Evolutionary conservation across 2,888 invertebrate genomes (phyloP), one percentile per base, ranked within the genome.

Genomic region (Polydrusus cervinus): DNA sequence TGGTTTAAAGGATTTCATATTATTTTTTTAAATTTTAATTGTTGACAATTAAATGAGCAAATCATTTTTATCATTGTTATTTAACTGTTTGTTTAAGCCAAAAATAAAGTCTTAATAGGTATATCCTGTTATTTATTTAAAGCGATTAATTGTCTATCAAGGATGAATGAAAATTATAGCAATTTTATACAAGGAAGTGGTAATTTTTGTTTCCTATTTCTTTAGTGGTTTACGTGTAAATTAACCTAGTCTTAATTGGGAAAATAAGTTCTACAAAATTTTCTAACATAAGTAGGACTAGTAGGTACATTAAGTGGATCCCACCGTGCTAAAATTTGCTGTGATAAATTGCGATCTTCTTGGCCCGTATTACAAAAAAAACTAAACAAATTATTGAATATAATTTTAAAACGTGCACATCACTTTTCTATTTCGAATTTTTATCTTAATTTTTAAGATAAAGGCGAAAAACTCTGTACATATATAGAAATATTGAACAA

Each of bases 111-210:
- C 34, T 49, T 49, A 64, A 64, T 64, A 30, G 43, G 34, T 49
- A 49, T 47, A 64, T 64, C 64, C 64, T 64, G 64, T 49, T 34
- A n/a, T 47, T 45, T 64, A 34, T 64, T 64, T 47, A 49, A 64
- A 1, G 7, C 20, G 11, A 34, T 13, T 64, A 49, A 64, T 62
- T 62, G 20, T 8, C n/a, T 62, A 62, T 64, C 64, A 64, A 64
- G 64, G 64, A 64, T 34, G 14, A 45, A 34, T 30, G n/a, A 14
- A 45, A 62, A 25, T 62, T 25, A 45, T 43, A 43, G 20, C 20
- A 62, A 18, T 14, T 43, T 45, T 62, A 25, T 13, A 25, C 18
- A 6, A 14, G 43, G 43, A 43, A 43, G 43, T 43, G 13, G 43
- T 43, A 43, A 43, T 43, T 43, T 43, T 43, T 43, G n/a, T 43